phyloP scores from a whole-genome alignment of 2,797 vertebrate genomes.

The Anniella stebbinsi region DNA sequence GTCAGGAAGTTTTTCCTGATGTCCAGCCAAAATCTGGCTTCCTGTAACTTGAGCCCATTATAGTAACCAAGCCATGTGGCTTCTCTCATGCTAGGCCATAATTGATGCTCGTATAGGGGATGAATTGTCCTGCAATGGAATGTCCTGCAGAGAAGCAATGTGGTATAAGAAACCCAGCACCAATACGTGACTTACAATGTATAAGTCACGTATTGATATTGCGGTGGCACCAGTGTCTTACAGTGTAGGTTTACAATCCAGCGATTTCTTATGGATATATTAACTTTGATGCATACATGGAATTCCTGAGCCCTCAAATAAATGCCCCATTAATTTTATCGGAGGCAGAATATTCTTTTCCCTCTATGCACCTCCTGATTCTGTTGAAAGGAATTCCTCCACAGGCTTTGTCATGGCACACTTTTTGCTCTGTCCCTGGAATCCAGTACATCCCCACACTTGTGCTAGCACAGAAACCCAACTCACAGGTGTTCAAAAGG shows the following conservation, averaged over 20 bases:
- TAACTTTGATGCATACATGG: background rate
- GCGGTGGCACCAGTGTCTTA: background rate
- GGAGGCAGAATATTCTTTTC: background rate
- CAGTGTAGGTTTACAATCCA: background rate
- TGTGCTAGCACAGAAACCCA: background rate
- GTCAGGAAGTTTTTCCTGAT: too few species aligned
- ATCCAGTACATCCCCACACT: background rate
- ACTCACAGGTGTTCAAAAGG: too few species aligned
- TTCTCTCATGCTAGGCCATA: fast-evolving
- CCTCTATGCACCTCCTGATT: background rate
- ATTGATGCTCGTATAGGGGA: background rate
- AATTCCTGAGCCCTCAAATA: background rate
- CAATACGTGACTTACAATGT: background rate
- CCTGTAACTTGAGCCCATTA: too few species aligned
- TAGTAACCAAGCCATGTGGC: fast-evolving
- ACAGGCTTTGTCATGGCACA: background rate
- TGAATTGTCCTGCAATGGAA: background rate
- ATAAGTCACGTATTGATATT: background rate
- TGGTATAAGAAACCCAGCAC: background rate
- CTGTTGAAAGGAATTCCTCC: background rate
- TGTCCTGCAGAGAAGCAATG: too few species aligned
- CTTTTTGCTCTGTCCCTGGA: too few species aligned
- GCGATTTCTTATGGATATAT: background rate
- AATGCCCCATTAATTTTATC: background rate
- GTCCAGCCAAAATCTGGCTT: too few species aligned